phyloP scores from a whole-genome alignment of 2,113 vertebrate species.

The Irena cyanogastra region DNA sequence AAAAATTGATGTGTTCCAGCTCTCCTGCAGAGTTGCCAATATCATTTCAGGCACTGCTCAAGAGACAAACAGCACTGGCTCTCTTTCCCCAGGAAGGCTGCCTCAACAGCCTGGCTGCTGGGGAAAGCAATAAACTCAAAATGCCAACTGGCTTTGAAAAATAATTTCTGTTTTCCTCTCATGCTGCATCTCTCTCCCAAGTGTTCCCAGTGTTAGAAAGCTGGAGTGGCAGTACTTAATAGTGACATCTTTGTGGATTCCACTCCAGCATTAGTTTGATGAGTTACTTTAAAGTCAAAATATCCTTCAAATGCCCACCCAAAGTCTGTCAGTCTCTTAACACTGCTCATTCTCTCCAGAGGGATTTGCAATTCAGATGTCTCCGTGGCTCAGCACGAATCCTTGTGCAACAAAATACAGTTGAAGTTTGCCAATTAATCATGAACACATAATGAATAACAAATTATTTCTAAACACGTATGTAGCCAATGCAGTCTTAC shows the following conservation, averaged over 20 bases:
- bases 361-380: not conserved
- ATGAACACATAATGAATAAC: not conserved
- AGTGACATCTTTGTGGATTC: not conserved
- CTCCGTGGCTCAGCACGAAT: not conserved
- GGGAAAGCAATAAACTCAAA: not conserved
- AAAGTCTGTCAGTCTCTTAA: not conserved
- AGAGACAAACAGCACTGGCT: not conserved
- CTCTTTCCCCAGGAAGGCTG: not conserved
- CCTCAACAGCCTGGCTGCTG: not conserved
- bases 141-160: not conserved
- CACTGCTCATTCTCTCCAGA: not conserved
- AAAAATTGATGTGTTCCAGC: not conserved
- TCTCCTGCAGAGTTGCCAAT: not conserved
- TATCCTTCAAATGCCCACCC: constrained; percentile 17
- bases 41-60: not conserved
- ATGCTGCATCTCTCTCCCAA: not conserved
- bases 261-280: not conserved
- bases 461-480: not conserved
- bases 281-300: constrained; percentile 14
- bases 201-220: not conserved
- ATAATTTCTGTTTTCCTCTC: not conserved
- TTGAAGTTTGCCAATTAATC: not conserved
- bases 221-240: not conserved
- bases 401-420: not conserved
- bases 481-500: not conserved